These are phyloP conservation scores for Parnassius apollo DNA, from an alignment of 2,888 invertebrate species.

Conservation along the genomic window DNA sequence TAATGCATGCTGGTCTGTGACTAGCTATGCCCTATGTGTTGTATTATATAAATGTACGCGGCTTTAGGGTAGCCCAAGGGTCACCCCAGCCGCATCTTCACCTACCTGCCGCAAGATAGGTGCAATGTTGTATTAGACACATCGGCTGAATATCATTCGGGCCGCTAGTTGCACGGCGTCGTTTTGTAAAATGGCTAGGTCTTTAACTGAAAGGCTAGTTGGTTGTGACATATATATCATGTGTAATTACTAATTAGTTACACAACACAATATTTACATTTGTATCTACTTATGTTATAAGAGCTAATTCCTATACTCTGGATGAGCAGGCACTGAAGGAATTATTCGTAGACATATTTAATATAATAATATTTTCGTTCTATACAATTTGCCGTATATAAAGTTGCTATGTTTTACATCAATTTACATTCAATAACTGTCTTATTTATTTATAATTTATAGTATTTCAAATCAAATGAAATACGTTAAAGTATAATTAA, in stretches of 20 bases:
- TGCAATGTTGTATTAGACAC: no score
- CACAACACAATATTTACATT: conserved; percentile 48
- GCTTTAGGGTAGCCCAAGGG: no score
- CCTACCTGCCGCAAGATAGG: no score
- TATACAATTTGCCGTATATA: conserved; percentile 13
- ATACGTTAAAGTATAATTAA: neutral
- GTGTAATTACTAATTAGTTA: neutral
- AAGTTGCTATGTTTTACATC: conserved; percentile 2
- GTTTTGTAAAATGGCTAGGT: no score
- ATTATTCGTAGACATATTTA: conserved; percentile 18
- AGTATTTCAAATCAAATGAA: conserved; percentile 2
- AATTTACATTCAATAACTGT: conserved; percentile 15
- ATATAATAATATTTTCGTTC: conserved; percentile 8
- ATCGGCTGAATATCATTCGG: no score
- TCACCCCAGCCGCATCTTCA: no score
- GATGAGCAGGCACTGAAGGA: conserved; percentile 19
- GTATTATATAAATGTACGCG: no score
- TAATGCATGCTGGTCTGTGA: no score
- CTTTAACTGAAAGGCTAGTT: no score
- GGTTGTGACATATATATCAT: no score
- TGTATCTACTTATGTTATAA: conserved; percentile 4
- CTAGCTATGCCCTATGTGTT: no score
- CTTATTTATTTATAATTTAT: neutral
- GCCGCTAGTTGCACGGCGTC: no score
- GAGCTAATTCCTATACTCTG: conserved; percentile 10